Evolutionary conservation across 2,888 invertebrate species (phyloP).

Genomic region (Athripsodes cinereus): DNA sequence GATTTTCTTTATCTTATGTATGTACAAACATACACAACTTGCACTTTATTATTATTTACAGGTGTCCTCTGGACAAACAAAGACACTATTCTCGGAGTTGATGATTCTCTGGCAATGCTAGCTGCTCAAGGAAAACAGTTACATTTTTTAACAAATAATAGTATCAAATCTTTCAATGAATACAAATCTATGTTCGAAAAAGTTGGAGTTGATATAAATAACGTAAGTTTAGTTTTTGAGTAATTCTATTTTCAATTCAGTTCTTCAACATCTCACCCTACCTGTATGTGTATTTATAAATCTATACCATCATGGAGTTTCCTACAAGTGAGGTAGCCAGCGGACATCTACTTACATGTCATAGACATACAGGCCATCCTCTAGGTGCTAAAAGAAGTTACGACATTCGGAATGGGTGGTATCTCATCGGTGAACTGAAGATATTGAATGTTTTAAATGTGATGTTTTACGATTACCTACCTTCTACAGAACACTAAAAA

Average conservation of each 20-base stretch:
- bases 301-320: too few relatives aligned
- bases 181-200: neutral
- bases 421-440: too few relatives aligned
- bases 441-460: too few relatives aligned
- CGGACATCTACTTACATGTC: too few relatives aligned
- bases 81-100: neutral
- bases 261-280: neutral
- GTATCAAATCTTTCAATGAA: neutral
- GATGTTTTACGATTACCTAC: too few relatives aligned
- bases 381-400: too few relatives aligned
- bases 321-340: too few relatives aligned
- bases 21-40: too few relatives aligned
- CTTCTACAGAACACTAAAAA: too few relatives aligned
- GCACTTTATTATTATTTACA: neutral
- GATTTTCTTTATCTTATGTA: too few relatives aligned
- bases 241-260: neutral
- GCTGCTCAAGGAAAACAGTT: neutral
- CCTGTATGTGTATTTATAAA: neutral
- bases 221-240: neutral
- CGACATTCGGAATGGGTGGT: too few relatives aligned
- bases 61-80: neutral
- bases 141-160: neutral
- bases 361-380: too few relatives aligned
- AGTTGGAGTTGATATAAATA: neutral
- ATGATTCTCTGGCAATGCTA: neutral